Base-by-base conservation (phyloP, 1,140 invertebrate genomes). In the Drosophila rhopaloa region DNA sequence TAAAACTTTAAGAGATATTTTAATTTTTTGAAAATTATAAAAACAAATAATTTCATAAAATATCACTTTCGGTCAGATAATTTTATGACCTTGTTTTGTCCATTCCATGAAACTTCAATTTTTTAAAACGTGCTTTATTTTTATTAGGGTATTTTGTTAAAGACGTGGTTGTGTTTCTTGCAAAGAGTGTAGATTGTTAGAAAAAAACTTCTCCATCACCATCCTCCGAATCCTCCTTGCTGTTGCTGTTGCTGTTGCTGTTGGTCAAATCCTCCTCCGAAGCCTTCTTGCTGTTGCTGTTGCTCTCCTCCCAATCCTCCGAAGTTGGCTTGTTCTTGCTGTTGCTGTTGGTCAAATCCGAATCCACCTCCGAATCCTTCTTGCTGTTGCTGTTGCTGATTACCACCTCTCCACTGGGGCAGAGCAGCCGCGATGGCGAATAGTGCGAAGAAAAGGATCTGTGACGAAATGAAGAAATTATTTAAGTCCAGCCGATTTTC, bases 381-480 rank as follows among this genome's bases (percentile, higher is more conserved):
- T 1, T 67, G 68, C 4, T 71, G 67, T 1, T 72, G 46, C 0
- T 58, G 35, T 0, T 4, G 19, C 53, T 0, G 38, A n/a, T n/a
- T n/a, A n/a, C n/a, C n/a, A n/a, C n/a, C n/a, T n/a, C n/a, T n/a
- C n/a, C 19, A 19, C 27, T 73, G 70, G 13, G 70, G 70, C 5
- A n/a, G 6, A 0, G 66, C 70, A 13, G 41, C 11, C 6, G 65
- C 54, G 46, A 70, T 11, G 38, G 54, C 68, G 54, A 70, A 58
- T 0, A 72, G 32, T 1, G 54, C 68, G 53, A 71, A 0, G 16
- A 73, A 59, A 9, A 73, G 40, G 37, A 73, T 40, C 70, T 71
- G 14, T 38, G 19, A 5, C 2, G 13, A 35, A 13, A 40, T 14
- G 8, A 16, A 8, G 0, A 29, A 29, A 0, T 14, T 47, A 27